These are phyloP conservation scores for Drosophila subquinaria DNA, from an alignment of 2,888 invertebrate species.

Conservation along the genomic window DNA sequence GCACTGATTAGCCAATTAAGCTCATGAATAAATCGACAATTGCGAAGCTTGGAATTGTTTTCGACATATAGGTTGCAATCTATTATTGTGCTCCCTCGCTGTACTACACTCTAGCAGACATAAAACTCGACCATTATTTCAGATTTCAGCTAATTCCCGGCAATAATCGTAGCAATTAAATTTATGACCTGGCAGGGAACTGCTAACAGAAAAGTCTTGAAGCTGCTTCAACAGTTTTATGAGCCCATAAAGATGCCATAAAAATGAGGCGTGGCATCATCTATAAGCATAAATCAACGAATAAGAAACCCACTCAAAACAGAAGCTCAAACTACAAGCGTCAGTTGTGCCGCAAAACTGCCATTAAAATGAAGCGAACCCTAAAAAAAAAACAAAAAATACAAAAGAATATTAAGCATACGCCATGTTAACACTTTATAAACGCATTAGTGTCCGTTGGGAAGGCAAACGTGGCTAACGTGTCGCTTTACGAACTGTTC, in stretches of 20 bases:
- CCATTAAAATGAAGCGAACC: conserved; percentile 53
- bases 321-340: conserved; percentile 21
- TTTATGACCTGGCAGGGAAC: conserved; percentile 52
- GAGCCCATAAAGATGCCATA: conserved; percentile 56
- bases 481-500: conserved; percentile 25
- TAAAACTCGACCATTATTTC: conserved; percentile 30
- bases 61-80: conserved; percentile 18
- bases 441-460: conserved; percentile 67
- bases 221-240: conserved; percentile 52
- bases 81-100: conserved; percentile 2
- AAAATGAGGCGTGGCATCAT: conserved; percentile 61
- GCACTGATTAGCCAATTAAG: conserved; percentile 21
- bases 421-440: conserved; percentile 79
- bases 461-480: conserved; percentile 7
- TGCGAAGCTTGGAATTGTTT: conserved; percentile 3
- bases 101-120: background rate
- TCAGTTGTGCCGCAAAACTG: conserved; percentile 44
- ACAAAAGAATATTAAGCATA: conserved; percentile 62
- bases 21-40: conserved; percentile 14
- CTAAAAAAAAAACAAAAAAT: background rate
- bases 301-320: conserved; percentile 19
- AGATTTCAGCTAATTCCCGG: conserved; percentile 58
- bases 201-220: conserved; percentile 31
- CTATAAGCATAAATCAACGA: conserved; percentile 59
- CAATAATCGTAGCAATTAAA: conserved; percentile 68